A percentile compares a stretch with the other conserved stretches of the same genome.
phyloP scores from a whole-genome alignment of 2,888 invertebrate genomes.

The Cryptophagus acutangulus region DNA sequence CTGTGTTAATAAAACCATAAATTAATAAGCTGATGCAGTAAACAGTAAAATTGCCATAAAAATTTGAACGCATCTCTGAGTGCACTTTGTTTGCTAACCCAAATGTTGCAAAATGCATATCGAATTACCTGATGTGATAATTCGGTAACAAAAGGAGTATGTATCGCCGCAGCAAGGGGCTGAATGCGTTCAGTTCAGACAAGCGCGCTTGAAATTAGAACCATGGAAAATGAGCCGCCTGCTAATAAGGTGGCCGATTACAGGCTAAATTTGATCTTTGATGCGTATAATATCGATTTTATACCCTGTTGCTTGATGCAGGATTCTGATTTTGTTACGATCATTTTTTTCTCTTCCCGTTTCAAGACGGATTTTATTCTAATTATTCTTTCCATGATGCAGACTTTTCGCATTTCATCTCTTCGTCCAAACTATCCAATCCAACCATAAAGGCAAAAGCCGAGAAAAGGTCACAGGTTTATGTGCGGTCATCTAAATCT shows the following conservation, averaged over 20 bases:
- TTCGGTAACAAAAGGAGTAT: constrained; percentile 41
- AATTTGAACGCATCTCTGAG: constrained; percentile 35
- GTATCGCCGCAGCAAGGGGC: constrained; percentile 31
- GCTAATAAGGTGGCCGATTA: constrained; percentile 46
- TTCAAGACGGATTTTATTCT: not conserved
- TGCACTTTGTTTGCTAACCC: constrained; percentile 28
- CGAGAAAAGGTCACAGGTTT: too few species aligned
- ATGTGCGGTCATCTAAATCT: too few species aligned
- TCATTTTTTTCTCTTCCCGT: too few species aligned
- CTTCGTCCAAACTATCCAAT: too few species aligned
- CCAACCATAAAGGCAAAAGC: too few species aligned
- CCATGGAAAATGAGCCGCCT: constrained; percentile 41
- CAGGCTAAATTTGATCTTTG: constrained; percentile 43
- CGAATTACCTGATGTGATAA: constrained; percentile 33
- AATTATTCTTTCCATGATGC: too few species aligned
- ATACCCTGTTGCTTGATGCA: constrained; percentile 33
- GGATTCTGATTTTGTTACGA: not conserved
- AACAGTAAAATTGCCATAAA: constrained; percentile 32
- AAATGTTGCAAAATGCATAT: constrained; percentile 31
- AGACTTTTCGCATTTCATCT: too few species aligned
- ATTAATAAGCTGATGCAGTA: constrained; percentile 1
- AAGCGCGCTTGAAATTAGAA: constrained; percentile 39
- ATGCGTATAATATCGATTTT: constrained; percentile 42
- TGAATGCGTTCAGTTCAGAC: constrained; percentile 32
- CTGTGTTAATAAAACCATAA: constrained; percentile 4